Conservation (phyloP, 2,113 vertebrate species). For the Leuciscus idus region DNA sequence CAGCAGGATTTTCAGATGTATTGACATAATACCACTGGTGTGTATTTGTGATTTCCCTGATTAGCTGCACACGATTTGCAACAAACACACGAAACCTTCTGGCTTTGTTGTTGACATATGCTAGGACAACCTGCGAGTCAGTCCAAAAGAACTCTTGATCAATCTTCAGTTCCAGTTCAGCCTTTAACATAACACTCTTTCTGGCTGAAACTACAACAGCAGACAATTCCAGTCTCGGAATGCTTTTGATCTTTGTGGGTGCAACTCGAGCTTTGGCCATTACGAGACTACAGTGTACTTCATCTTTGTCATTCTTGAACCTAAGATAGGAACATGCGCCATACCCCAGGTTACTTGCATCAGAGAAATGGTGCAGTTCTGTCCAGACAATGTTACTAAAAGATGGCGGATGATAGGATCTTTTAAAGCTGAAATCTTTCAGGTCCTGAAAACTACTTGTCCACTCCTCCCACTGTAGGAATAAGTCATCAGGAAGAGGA, state of each 20-base stretch:
- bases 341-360: conserved; percentile 35
- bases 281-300: conserved; percentile 24
- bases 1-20: conserved; percentile 42
- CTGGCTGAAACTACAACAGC: conserved; percentile 25
- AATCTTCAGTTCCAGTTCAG: conserved; percentile 37
- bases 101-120: conserved; percentile 46
- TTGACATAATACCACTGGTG: conserved; percentile 42
- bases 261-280: conserved; percentile 46
- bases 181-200: conserved; percentile 29
- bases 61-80: conserved; percentile 40
- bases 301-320: conserved; percentile 28
- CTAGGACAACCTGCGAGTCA: conserved; percentile 40
- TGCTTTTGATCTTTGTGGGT: conserved; percentile 42
- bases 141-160: conserved; percentile 24
- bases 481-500: not conserved
- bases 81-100: conserved; percentile 53
- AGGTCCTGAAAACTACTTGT: conserved; percentile 13
- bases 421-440: conserved; percentile 2
- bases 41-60: conserved; percentile 15
- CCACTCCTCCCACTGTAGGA: conserved; percentile 42
- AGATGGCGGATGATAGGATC: conserved; percentile 42
- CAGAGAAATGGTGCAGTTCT: conserved; percentile 49
- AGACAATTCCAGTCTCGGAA: conserved; percentile 39
- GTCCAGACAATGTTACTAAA: conserved; percentile 27
- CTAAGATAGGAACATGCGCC: conserved; percentile 42